Evolutionary conservation across 2,888 invertebrate genomes (phyloP), one percentile per base, ranked within the genome.

Genomic region (Nezara viridula): DNA sequence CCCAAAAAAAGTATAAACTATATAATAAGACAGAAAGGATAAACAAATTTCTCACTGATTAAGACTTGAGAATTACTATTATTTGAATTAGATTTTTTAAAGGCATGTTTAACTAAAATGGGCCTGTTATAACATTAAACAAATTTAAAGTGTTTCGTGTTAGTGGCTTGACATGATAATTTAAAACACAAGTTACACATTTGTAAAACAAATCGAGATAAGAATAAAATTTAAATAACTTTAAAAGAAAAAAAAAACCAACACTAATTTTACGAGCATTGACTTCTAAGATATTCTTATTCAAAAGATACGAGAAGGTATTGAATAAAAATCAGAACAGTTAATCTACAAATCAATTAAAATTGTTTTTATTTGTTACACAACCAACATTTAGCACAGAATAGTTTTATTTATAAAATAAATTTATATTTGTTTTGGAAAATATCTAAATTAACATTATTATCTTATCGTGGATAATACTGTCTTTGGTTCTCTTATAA

Each of bases 401-500:
- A 60, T 12, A 60, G 60, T 27, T 27, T 60, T 14, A 27, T 60
- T 60, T 60, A 60, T 32, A 60, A 60, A 60, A 60, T 27, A 60
- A 60, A 60, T 12, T 1, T 14, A 60, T 27, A 60, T 60, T 60
- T 27, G 60, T 27, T 27, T 60, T 60, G 14, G 27, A 60, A n/a
- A 60, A 32, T 27, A 16, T 16, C 32, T 60, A 60, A 27, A 60
- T 60, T 60, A 60, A 60, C 60, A 60, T 37, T 9, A 12, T 60
- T 27, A 21, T 73, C 21, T 73, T 73, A 73, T 73, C 16, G 21
- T 5, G 66, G 40, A 19, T 81, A 81, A 81, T 81, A 81, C 81
- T 81, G 81, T 81, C 81, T 81, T 81, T 81, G 81, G 81, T 44
- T 81, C 12, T 81, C 44, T 81, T 81, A 44, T 40, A 81, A 24